Evolutionary conservation across 2,113 vertebrate species (phyloP), one percentile per base, ranked within the genome.

Genomic region (Salvelinus namaycush): DNA sequence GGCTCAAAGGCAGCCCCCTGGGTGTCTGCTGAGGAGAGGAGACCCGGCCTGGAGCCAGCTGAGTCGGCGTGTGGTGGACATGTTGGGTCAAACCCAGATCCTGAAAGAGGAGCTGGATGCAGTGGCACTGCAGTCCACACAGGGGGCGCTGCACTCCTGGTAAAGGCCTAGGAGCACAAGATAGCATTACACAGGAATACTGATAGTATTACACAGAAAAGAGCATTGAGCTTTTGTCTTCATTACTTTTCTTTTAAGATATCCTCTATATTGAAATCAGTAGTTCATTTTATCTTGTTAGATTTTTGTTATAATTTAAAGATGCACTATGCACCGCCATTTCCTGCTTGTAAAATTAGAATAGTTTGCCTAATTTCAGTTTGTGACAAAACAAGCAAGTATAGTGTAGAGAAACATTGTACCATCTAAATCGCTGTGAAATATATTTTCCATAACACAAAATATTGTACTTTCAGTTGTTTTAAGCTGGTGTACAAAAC

Each of bases 141-240:
- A 94, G 69, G 88, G 90, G n/a, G 86, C 85, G 0, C 93, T 98
- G 81, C 92, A 94, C 88, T 96, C 95, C 71, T 97, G 98, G 98
- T 99, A 88, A 88, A 93, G 94, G 87, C 64, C 57, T 4, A 14
- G 3, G 13, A 59, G 8, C 13, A 26, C 39, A 62, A 27, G 8
- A 24, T 5, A 24, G 11, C 44, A 14, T 64, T 22, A 5, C 57
- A 70, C 20, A 71, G 24, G 48, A 13, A n/a, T 13, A 71, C 16
- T 44, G 18, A n/a, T n/a, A n/a, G n/a, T 39, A 20, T 71, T 13
- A 49, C 39, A 18, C 51, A 54, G 1, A 18, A 18, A 16, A 62
- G 59, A 22, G n/a, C n/a, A 22, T 62, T 62, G 5, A 22, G 7
- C 7, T n/a, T 70, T 34, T 48, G 16, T 70, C 14, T 39, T 70